phyloP scores from a whole-genome alignment of 1,140 invertebrate genomes.

The Trypoxylus dichotomus region DNA sequence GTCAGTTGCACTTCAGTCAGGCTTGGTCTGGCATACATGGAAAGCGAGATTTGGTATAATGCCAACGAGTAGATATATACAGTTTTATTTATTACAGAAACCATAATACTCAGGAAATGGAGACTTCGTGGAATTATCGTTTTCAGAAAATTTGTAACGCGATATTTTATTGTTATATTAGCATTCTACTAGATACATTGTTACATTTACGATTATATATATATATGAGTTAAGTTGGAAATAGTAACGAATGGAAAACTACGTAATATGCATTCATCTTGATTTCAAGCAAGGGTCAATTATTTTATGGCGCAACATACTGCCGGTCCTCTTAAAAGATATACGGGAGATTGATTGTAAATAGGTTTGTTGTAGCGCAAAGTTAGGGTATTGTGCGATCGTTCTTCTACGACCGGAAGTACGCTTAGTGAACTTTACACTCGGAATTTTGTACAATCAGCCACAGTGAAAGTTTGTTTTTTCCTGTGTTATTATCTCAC shows the following conservation, averaged over 20 bases:
- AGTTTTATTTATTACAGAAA: background rate
- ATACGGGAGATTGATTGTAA: background rate
- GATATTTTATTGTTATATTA: too few relatives aligned
- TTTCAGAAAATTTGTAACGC: background rate
- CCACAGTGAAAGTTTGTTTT: background rate
- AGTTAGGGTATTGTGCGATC: background rate
- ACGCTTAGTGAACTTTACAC: slow-evolving; percentile 16
- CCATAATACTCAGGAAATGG: background rate
- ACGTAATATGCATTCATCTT: too few relatives aligned
- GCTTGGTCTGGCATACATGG: background rate
- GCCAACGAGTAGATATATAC: background rate
- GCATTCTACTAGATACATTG: too few relatives aligned
- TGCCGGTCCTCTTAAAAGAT: background rate
- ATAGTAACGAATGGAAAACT: too few relatives aligned
- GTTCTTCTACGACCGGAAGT: background rate
- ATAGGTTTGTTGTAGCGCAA: background rate
- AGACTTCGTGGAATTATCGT: background rate
- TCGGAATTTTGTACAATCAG: slow-evolving; percentile 13
- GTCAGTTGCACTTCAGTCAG: background rate
- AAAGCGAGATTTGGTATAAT: background rate
- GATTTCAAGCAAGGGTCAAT: background rate
- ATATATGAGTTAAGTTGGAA: too few relatives aligned
- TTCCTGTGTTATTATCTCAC: slow-evolving; percentile 3
- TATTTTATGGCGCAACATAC: background rate
- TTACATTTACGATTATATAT: too few relatives aligned